Evolutionary conservation across 2,113 vertebrate species (phyloP).

Genomic region (Oryzias melastigma): DNA sequence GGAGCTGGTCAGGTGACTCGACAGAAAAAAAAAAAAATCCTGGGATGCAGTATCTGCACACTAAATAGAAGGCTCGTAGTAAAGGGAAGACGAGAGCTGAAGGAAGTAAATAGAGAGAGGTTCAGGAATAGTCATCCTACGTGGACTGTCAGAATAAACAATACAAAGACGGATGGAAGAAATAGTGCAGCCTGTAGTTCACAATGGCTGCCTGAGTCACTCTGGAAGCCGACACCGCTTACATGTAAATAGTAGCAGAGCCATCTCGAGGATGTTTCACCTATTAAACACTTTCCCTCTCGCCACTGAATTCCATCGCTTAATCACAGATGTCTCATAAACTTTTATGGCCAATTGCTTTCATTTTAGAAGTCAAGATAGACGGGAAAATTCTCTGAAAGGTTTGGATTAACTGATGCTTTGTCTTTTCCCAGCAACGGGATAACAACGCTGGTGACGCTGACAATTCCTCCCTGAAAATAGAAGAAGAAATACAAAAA

Average conservation of each 20-base stretch:
- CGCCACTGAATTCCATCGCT: conserved; percentile 21
- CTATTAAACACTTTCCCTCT: conserved; percentile 20
- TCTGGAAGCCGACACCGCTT: conserved; percentile 78
- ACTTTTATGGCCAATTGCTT: conserved; percentile 77
- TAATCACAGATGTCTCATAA: conserved; percentile 77
- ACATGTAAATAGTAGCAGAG: conserved; percentile 80
- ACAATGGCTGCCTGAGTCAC: conserved; percentile 38
- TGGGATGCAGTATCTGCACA: conserved; percentile 38
- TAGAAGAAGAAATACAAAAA: not conserved
- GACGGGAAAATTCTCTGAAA: conserved; percentile 44
- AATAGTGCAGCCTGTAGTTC: conserved; percentile 7
- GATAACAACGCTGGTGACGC: conserved; percentile 24
- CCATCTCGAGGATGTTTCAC: conserved; percentile 71
- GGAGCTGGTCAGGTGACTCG: conserved; percentile 59
- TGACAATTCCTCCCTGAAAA: conserved; percentile 13
- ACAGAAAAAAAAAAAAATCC: conserved; percentile 35
- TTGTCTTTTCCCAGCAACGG: conserved; percentile 53
- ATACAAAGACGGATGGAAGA: conserved; percentile 17
- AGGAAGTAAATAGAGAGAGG: conserved; percentile 18
- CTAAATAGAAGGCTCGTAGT: conserved; percentile 21
- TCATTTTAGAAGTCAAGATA: conserved; percentile 65
- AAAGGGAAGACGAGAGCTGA: conserved; percentile 15
- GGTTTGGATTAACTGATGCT: conserved; percentile 59
- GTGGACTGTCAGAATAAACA: conserved; percentile 31
- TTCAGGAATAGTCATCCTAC: conserved; percentile 12